These are phyloP conservation scores for Schmidtea mediterranea DNA, from an alignment of 1,140 invertebrate genomes.

Conservation along the genomic window DNA sequence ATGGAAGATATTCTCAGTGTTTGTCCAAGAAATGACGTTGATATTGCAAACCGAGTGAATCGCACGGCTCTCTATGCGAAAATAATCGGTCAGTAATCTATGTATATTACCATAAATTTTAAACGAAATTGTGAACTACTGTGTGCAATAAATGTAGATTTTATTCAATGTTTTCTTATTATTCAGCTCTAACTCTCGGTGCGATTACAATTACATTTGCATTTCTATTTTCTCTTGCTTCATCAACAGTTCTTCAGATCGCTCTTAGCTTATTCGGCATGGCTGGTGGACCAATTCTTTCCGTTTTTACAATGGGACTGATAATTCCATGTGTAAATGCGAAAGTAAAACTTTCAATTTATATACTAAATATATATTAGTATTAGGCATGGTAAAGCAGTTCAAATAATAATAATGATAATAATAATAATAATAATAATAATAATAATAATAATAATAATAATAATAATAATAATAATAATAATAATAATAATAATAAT, in stretches of 20 bases:
- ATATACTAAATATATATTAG: background rate
- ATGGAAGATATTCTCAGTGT: background rate
- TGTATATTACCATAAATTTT: too few species aligned
- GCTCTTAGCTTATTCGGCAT: conserved; percentile 19
- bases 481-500: background rate
- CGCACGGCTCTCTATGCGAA: background rate
- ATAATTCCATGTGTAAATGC: conserved; percentile 19
- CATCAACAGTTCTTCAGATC: conserved; percentile 15
- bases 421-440: background rate
- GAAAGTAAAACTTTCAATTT: conserved; percentile 12
- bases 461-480: background rate
- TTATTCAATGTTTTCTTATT: background rate
- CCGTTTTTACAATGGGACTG: conserved; percentile 14
- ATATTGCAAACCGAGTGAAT: background rate
- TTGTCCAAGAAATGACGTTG: background rate
- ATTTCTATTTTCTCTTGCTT: conserved; percentile 13
- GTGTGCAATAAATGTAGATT: background rate
- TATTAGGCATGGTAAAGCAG: background rate
- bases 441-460: background rate
- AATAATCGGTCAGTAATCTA: too few species aligned
- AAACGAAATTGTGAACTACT: background rate
- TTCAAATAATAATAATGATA: background rate
- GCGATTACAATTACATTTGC: conserved; percentile 14
- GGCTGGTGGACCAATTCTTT: conserved; percentile 16
- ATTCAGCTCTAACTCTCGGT: conserved; percentile 13